Percentiles rank a stretch among this genome's conserved stretches.
These are phyloP conservation scores for Apis dorsata DNA, from an alignment of 1,140 invertebrate species.

Conservation along the genomic window DNA sequence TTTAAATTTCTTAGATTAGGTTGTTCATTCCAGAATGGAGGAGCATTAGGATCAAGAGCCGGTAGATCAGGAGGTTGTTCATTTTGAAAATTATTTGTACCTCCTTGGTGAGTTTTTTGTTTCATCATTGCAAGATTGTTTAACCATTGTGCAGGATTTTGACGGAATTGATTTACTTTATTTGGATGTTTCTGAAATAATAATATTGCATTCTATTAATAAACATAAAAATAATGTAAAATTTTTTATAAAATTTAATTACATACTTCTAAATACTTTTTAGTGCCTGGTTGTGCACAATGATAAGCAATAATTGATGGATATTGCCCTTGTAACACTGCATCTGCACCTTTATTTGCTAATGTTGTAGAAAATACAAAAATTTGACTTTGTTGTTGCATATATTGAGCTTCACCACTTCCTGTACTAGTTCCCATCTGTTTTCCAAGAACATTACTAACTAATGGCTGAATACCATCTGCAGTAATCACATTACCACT, in stretches of 20 bases:
- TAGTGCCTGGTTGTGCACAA: constrained; percentile 95
- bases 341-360: constrained; percentile 96
- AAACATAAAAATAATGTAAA: constrained; percentile 20
- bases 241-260: background rate
- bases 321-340: constrained; percentile 92
- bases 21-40: constrained; percentile 79
- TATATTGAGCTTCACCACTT: constrained; percentile 85
- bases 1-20: constrained; percentile 77
- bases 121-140: constrained; percentile 89
- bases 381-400: constrained; percentile 98
- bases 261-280: constrained; percentile 94
- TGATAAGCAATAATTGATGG: constrained; percentile 97
- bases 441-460: constrained; percentile 89
- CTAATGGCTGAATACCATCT: constrained; percentile 86
- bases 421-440: constrained; percentile 88
- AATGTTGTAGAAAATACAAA: constrained; percentile 97
- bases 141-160: constrained; percentile 90
- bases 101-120: constrained; percentile 82
- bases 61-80: constrained; percentile 78
- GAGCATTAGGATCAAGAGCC: constrained; percentile 76
- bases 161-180: constrained; percentile 92
- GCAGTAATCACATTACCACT: constrained; percentile 73
- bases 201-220: constrained; percentile 32
- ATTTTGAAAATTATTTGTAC: constrained; percentile 75
- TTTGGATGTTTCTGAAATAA: constrained; percentile 90